These are phyloP conservation scores for Campoplex capitator DNA, from an alignment of 2,888 invertebrate species.

Conservation along the genomic window DNA sequence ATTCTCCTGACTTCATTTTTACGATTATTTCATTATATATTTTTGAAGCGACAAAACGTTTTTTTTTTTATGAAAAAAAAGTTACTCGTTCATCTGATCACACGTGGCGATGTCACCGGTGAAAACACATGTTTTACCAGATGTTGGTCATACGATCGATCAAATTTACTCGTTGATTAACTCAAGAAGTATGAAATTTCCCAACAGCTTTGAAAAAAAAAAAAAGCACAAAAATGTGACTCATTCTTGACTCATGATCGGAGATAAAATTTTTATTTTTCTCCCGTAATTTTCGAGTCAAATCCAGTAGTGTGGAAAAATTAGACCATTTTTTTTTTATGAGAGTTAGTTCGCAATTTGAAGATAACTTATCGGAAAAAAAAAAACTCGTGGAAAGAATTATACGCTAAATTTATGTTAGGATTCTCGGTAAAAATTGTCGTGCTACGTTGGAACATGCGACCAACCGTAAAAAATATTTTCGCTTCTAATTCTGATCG, in stretches of 20 bases:
- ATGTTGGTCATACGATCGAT: constrained; percentile 5
- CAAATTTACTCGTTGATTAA: not conserved
- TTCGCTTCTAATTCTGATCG: not conserved
- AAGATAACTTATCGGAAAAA: not conserved
- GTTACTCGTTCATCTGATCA: not conserved
- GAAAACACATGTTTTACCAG: constrained; percentile 4
- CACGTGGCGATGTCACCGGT: not conserved
- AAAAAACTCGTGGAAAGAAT: not conserved
- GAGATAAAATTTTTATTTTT: not conserved
- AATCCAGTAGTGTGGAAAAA: not conserved
- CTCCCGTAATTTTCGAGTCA: not conserved
- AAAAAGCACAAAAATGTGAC: not conserved
- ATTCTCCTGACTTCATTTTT: not conserved
- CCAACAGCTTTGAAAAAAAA: not conserved
- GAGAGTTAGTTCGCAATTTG: not conserved
- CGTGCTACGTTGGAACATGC: not conserved
- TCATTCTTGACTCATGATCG: not conserved
- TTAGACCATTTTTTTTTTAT: not conserved
- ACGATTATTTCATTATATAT: not conserved
- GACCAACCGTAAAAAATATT: not conserved
- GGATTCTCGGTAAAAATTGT: not conserved
- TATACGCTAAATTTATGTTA: not conserved
- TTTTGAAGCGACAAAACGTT: not conserved
- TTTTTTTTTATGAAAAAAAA: not conserved
- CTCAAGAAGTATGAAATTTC: not conserved